Percentiles rank a stretch among this genome's conserved stretches.
phyloP scores from a whole-genome alignment of 2,797 vertebrate species.

The Leptodactylus fallax region DNA sequence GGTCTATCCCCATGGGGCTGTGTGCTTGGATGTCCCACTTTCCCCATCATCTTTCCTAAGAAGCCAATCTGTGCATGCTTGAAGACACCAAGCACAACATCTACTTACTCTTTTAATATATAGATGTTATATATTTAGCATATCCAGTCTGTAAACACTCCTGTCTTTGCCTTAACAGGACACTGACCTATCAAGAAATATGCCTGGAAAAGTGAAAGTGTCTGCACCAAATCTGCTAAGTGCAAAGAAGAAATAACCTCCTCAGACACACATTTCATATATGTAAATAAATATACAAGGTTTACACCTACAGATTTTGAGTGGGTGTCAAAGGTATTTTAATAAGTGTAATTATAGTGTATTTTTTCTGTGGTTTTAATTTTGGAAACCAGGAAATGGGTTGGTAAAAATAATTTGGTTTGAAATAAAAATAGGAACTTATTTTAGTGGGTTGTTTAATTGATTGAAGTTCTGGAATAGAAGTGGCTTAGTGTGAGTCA shows the following conservation, averaged over 20 bases:
- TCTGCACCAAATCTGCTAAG: conserved; percentile 93
- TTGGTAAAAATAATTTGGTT: neutral
- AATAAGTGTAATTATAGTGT: conserved; percentile 3
- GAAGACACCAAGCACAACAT: no score
- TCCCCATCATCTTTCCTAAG: no score
- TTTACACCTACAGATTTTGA: neutral
- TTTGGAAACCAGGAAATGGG: neutral
- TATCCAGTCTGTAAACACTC: no score
- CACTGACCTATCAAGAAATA: conserved; percentile 91
- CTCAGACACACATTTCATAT: neutral
- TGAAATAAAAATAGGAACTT: neutral
- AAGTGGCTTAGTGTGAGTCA: neutral
- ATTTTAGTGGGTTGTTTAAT: neutral
- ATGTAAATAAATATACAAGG: conserved; percentile 1
- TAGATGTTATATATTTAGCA: no score
- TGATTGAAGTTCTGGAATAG: neutral
- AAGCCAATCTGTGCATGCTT: no score
- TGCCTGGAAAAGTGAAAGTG: conserved; percentile 97
- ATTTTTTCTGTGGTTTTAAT: neutral
- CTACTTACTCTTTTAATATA: no score
- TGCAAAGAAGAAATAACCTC: conserved; percentile 86
- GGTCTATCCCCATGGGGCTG: no score
- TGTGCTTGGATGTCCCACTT: no score
- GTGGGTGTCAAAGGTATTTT: no score
- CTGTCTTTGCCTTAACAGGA: conserved; percentile 78